Evolutionary conservation across 2,888 invertebrate species (phyloP).

Genomic region (Caenorhabditis becei): DNA sequence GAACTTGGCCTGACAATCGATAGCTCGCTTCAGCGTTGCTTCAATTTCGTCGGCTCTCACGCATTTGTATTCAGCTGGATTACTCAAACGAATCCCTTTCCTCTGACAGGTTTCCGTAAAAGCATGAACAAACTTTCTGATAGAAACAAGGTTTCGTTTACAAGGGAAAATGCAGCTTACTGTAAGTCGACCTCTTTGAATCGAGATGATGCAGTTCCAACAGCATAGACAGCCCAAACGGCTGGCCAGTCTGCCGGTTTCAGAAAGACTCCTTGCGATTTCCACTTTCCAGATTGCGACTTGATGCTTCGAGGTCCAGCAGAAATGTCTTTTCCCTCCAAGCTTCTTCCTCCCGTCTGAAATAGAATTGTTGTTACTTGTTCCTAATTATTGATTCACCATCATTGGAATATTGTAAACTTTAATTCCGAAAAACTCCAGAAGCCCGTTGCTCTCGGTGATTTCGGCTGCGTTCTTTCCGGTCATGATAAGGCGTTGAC

Average conservation of each 20-base stretch:
- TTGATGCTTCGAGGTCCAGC: neutral
- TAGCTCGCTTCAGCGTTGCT: neutral
- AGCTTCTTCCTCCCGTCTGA: constrained; percentile 8
- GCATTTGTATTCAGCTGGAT: constrained; percentile 16
- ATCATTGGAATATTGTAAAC: constrained; percentile 17
- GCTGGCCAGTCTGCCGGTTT: constrained; percentile 6
- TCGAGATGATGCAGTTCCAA: neutral
- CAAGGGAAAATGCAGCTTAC: neutral
- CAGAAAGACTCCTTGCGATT: neutral
- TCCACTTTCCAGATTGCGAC: constrained; percentile 33
- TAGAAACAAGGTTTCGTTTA: no score
- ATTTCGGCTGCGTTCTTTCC: constrained; percentile 25
- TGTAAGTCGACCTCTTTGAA: neutral
- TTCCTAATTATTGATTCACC: neutral
- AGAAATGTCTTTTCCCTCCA: constrained; percentile 18
- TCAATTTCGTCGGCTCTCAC: neutral
- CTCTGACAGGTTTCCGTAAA: constrained; percentile 19
- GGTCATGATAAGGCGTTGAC: constrained; percentile 39
- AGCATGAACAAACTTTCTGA: neutral
- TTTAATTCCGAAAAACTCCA: constrained; percentile 25
- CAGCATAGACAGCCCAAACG: constrained; percentile 30
- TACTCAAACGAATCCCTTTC: constrained; percentile 6
- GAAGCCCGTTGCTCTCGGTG: constrained; percentile 1
- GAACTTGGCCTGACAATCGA: constrained; percentile 28
- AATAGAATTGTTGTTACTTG: neutral